Evolutionary conservation across 2,888 invertebrate species (phyloP).

Genomic region (Thysanoteuthis rhombus): DNA sequence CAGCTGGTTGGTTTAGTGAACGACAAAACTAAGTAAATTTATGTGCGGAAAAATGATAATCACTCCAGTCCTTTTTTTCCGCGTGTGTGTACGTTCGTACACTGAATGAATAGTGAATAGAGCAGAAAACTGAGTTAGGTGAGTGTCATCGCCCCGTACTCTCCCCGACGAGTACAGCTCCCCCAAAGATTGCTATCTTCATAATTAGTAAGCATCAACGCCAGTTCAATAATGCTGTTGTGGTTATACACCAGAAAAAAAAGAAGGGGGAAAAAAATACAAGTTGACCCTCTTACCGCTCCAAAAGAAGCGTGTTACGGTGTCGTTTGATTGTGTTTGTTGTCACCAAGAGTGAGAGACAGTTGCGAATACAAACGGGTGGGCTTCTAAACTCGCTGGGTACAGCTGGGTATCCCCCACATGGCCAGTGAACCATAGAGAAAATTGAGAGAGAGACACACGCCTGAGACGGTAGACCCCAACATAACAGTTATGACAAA

Average conservation of each 20-base stretch:
- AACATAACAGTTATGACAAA: background rate
- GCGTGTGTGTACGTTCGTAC: no score
- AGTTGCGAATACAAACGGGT: background rate
- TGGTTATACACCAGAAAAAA: no score
- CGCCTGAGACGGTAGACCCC: background rate
- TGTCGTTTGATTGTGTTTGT: background rate
- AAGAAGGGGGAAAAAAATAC: background rate
- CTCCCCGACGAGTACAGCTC: background rate
- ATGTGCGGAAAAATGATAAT: background rate
- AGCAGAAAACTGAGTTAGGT: background rate
- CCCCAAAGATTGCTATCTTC: background rate
- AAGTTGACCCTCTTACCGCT: no score
- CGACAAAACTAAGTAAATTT: background rate
- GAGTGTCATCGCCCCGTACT: background rate
- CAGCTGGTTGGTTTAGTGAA: background rate
- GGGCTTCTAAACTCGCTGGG: no score
- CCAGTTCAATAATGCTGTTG: background rate
- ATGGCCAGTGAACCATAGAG: background rate
- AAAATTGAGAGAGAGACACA: background rate
- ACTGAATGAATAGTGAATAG: background rate
- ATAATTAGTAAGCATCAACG: background rate
- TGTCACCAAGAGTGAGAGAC: background rate
- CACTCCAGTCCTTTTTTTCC: background rate
- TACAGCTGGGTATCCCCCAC: no score
- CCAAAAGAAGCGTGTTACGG: background rate